Percentiles rank a stretch among this genome's conserved stretches.
phyloP scores from a whole-genome alignment of 35 echinoderm and acorn worm genomes.

The Lytechinus pictus region DNA sequence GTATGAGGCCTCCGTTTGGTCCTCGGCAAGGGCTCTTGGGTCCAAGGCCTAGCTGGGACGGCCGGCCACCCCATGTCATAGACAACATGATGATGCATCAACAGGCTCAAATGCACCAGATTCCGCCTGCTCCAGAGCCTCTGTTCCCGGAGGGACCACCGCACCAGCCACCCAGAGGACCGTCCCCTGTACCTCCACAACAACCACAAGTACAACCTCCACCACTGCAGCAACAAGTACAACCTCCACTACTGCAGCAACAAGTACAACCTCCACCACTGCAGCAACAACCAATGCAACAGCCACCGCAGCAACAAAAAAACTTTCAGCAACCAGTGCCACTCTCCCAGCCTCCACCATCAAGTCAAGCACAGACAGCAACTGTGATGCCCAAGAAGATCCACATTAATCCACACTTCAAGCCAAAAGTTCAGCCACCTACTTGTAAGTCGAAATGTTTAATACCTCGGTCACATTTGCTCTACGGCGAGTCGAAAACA shows the following conservation, averaged over 20 bases:
- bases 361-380: not conserved
- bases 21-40: not conserved
- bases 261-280: conserved; percentile 9
- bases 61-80: not conserved
- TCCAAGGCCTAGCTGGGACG: not conserved
- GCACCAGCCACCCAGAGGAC: conserved; percentile 21
- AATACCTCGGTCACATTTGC: no score
- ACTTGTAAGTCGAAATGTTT: not conserved
- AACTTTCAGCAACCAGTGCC: not conserved
- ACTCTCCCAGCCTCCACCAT: not conserved
- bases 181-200: not conserved
- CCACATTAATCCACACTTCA: conserved; percentile 34
- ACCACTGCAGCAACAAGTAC: conserved; percentile 4
- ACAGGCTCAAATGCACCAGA: conserved; percentile 16
- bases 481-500: no score
- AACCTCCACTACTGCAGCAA: not conserved
- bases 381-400: conserved; percentile 11
- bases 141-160: not conserved
- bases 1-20: conserved; percentile 35
- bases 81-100: not conserved
- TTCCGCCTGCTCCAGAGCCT: not conserved
- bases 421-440: not conserved
- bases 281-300: conserved; percentile 8
- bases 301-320: not conserved
- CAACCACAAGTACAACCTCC: conserved; percentile 27